phyloP scores from a whole-genome alignment of 2,113 vertebrate genomes.

The Elaphurus davidianus region DNA sequence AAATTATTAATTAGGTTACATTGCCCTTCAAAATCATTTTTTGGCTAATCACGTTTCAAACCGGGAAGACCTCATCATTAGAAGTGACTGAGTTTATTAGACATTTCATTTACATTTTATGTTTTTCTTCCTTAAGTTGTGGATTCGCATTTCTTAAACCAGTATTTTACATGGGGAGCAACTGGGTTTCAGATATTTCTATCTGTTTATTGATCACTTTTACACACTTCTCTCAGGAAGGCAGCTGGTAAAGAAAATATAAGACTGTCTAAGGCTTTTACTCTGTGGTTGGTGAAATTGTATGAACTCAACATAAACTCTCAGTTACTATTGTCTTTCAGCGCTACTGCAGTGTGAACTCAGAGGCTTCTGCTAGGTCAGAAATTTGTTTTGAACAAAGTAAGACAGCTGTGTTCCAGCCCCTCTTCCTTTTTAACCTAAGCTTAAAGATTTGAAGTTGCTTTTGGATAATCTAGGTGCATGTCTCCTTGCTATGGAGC shows the following conservation, averaged over 20 bases:
- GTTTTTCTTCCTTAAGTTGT: background rate
- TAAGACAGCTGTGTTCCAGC: background rate
- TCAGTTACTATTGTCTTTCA: background rate
- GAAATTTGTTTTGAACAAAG: background rate
- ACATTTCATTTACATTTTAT: background rate
- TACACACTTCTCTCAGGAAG: background rate
- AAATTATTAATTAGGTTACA: background rate
- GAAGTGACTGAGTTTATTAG: background rate
- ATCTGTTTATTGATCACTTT: background rate
- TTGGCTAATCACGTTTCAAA: background rate
- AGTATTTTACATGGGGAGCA: background rate
- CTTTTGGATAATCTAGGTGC: background rate
- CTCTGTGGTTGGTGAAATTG: no score
- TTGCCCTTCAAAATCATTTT: background rate
- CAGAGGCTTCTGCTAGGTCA: background rate
- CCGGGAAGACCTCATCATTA: background rate
- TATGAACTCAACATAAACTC: background rate
- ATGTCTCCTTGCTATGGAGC: background rate
- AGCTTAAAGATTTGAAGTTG: background rate
- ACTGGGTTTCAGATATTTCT: background rate
- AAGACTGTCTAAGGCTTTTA: background rate
- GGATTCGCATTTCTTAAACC: background rate
- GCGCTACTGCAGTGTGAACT: accelerated
- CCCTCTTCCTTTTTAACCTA: background rate
- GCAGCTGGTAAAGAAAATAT: background rate